A percentile compares a stretch with the other conserved stretches of the same genome.
These are phyloP conservation scores for Adoxophyes honmai DNA, from an alignment of 1,140 invertebrate genomes.

Conservation along the genomic window DNA sequence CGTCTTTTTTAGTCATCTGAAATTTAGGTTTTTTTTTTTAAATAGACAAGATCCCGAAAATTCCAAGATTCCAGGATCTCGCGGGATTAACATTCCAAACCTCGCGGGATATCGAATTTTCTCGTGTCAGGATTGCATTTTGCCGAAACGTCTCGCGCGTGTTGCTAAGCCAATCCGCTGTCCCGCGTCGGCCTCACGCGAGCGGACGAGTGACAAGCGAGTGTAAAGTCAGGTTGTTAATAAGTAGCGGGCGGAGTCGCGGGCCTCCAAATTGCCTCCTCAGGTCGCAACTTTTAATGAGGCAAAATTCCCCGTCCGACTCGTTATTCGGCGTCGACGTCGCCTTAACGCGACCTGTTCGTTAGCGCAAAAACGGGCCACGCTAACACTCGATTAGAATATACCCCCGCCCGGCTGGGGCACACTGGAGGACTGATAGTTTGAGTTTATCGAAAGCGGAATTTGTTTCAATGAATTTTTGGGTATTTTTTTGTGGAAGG, in stretches of 20 bases:
- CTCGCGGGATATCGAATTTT: too few species aligned
- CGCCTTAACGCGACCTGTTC: constrained; percentile 73
- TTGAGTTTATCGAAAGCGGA: neutral
- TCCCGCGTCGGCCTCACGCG: too few species aligned
- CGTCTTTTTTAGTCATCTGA: too few species aligned
- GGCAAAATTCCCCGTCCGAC: constrained; percentile 68
- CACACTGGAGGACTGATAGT: constrained; percentile 34
- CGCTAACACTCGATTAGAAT: constrained; percentile 74
- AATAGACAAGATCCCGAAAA: too few species aligned
- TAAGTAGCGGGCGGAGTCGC: constrained; percentile 53
- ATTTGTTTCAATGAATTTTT: too few species aligned
- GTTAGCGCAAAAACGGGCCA: constrained; percentile 72
- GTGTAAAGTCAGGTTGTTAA: constrained; percentile 53
- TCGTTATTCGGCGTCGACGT: constrained; percentile 40
- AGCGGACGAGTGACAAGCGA: constrained; percentile 13
- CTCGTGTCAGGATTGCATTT: too few species aligned
- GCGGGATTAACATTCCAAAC: too few species aligned
- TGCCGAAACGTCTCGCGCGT: too few species aligned
- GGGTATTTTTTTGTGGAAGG: too few species aligned
- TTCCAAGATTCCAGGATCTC: too few species aligned
- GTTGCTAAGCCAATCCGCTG: too few species aligned
- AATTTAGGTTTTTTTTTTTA: too few species aligned
- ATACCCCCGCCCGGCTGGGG: constrained; percentile 43
- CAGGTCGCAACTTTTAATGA: constrained; percentile 75
- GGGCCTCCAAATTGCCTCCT: constrained; percentile 62